A percentile compares a stretch with the other conserved stretches of the same genome.
Evolutionary conservation across 2,888 invertebrate species (phyloP).

Genomic region (Chironomus tentans): DNA sequence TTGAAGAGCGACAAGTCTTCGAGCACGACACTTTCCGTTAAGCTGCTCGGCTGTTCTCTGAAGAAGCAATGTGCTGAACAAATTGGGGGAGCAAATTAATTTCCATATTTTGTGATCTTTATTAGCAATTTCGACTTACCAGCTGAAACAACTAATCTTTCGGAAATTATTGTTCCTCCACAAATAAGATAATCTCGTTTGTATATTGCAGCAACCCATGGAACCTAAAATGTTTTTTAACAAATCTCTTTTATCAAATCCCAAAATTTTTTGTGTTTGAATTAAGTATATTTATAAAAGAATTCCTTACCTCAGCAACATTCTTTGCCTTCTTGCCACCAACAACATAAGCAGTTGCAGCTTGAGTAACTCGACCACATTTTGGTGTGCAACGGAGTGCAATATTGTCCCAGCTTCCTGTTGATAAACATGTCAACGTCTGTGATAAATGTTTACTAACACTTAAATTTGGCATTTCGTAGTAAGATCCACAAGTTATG

Average conservation of each 20-base stretch:
- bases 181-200: neutral
- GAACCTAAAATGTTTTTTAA: no score
- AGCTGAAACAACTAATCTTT: neutral
- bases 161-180: constrained; percentile 9
- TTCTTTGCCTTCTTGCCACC: constrained; percentile 2
- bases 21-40: neutral
- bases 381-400: neutral
- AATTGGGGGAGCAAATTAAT: no score
- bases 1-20: neutral
- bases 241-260: no score
- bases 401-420: constrained; percentile 1
- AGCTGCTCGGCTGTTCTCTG: neutral
- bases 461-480: neutral
- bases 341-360: neutral
- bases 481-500: neutral
- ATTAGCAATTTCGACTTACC: neutral
- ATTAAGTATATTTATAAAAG: neutral
- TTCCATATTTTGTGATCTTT: no score
- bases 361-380: constrained; percentile 9
- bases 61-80: neutral
- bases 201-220: constrained; percentile 13
- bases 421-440: neutral
- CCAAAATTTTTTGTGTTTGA: no score
- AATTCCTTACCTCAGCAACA: neutral
- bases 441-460: neutral